phyloP scores from a whole-genome alignment of 2,888 invertebrate species.

The Oscheius sp. region DNA sequence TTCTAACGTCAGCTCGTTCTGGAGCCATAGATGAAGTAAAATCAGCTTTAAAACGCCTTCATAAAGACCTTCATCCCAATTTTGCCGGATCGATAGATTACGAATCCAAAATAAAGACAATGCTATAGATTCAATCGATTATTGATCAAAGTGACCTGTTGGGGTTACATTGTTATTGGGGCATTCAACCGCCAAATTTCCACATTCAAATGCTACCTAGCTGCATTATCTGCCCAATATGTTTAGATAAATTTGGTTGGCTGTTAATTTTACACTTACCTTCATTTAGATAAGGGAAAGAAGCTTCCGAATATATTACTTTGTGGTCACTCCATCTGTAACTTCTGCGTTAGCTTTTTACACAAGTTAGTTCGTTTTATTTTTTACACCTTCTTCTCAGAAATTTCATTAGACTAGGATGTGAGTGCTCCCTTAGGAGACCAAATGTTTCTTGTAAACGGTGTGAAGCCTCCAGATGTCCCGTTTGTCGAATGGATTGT shows the following conservation, averaged over 20 bases:
- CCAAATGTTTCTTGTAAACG: too few species aligned
- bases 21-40: conserved; percentile 49
- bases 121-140: not conserved
- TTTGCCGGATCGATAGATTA: not conserved
- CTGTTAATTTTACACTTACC: not conserved
- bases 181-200: not conserved
- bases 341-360: not conserved
- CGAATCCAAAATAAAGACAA: not conserved
- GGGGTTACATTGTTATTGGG: not conserved
- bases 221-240: not conserved
- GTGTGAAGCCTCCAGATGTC: too few species aligned
- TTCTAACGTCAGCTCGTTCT: conserved; percentile 50
- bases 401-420: too few species aligned
- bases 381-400: too few species aligned
- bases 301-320: not conserved
- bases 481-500: too few species aligned
- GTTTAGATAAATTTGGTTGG: not conserved
- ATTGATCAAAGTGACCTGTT: not conserved
- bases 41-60: conserved; percentile 29
- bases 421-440: too few species aligned
- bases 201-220: not conserved
- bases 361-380: too few species aligned
- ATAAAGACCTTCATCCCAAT: conserved; percentile 27
- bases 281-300: not conserved
- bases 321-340: not conserved